Percentiles rank a stretch among this genome's conserved stretches.
Evolutionary conservation across 2,797 vertebrate genomes (phyloP).

Genomic region (Spinibarbus caldwelli): DNA sequence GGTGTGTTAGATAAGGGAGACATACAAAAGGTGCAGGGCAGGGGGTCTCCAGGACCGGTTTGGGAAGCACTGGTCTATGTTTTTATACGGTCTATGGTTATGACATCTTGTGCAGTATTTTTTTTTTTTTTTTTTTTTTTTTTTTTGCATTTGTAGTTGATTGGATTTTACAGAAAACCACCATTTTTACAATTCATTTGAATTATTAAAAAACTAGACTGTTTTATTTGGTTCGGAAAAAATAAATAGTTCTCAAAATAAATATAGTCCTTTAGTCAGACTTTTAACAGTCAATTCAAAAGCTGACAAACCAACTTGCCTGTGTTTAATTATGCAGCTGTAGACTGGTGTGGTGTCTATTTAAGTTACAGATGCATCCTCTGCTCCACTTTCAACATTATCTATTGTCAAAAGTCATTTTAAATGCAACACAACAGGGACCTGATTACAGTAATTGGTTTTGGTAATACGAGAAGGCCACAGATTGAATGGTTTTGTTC

Average conservation of each 20-base stretch:
- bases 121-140: too few species aligned
- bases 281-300: neutral
- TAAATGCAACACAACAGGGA: constrained; percentile 20
- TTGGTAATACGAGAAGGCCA: constrained; percentile 35
- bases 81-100: too few species aligned
- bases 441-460: constrained; percentile 48
- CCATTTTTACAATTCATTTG: neutral
- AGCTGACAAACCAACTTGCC: neutral
- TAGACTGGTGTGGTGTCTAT: neutral
- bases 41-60: too few species aligned
- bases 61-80: too few species aligned
- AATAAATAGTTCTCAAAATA: neutral
- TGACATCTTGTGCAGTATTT: neutral
- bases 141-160: neutral
- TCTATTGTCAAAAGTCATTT: constrained; percentile 34
- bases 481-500: constrained; percentile 44
- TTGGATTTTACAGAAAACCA: neutral
- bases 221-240: neutral
- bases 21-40: too few species aligned
- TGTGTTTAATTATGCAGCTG: neutral
- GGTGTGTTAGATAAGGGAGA: too few species aligned
- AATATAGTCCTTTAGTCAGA: neutral
- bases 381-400: neutral
- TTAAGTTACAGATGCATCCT: neutral
- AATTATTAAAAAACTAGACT: neutral